Evolutionary conservation across 30 jellyfish, hydroid and myxozoan species (phyloP).

Genomic region (Chrysaora quinquecirrha): DNA sequence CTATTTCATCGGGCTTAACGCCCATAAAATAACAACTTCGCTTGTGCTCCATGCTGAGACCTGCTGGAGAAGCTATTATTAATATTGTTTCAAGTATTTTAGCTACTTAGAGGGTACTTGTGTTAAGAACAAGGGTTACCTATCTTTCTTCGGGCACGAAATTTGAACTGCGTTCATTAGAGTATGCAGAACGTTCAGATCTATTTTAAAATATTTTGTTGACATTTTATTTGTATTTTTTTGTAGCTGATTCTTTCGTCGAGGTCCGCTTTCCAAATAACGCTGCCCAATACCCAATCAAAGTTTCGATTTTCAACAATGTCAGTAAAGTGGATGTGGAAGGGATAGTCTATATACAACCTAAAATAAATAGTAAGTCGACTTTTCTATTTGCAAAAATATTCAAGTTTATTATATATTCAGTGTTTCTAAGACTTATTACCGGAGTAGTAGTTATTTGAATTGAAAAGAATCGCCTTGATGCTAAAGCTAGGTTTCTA

Average conservation of each 20-base stretch:
- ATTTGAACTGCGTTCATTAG: too few species aligned
- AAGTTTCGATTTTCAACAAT: slow-evolving; percentile 33
- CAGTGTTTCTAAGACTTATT: background rate
- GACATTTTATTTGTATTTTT: background rate
- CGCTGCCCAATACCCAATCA: slow-evolving; percentile 37
- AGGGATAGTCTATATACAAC: slow-evolving; percentile 23
- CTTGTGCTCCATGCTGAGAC: too few species aligned
- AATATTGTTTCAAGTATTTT: background rate
- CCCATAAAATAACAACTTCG: too few species aligned
- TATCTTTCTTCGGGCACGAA: too few species aligned
- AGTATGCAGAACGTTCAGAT: too few species aligned
- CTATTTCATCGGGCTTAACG: too few species aligned
- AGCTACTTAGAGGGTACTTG: background rate
- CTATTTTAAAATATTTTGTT: background rate
- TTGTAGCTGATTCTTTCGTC: slow-evolving; percentile 12
- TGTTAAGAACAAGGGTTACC: too few species aligned
- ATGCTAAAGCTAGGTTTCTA: too few species aligned
- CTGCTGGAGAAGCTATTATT: too few species aligned
- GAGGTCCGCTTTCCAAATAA: slow-evolving; percentile 8
- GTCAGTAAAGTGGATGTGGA: slow-evolving; percentile 30
- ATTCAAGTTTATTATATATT: background rate
- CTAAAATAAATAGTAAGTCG: slow-evolving; percentile 29
- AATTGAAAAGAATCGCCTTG: background rate
- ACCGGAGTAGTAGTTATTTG: background rate
- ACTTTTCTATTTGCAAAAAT: background rate